Percentiles rank a stretch among this genome's conserved stretches.
Evolutionary conservation across 1,140 invertebrate genomes (phyloP).

Genomic region (Trachymyrmex cornetzi): DNA sequence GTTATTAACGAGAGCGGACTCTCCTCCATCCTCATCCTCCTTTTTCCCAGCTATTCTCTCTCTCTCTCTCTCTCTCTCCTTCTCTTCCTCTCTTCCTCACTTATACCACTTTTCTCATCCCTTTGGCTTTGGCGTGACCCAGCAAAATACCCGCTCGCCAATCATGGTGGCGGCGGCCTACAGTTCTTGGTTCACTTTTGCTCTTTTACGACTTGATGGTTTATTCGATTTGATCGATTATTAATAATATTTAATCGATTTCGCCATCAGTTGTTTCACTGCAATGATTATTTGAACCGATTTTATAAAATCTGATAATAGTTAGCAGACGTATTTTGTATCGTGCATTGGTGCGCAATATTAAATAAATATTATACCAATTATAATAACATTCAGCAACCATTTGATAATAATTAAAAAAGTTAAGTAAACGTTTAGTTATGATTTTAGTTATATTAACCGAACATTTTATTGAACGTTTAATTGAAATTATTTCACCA

Average conservation of each 20-base stretch:
- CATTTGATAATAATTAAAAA: no score
- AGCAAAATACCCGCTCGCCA: conserved; percentile 38
- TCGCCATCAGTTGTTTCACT: background rate
- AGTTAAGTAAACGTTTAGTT: no score
- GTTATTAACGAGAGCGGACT: conserved; percentile 71
- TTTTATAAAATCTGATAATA: background rate
- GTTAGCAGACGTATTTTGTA: no score
- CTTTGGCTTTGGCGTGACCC: conserved; percentile 15
- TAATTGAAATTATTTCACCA: no score
- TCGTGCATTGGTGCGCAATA: no score
- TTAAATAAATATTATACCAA: no score
- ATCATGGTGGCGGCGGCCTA: background rate
- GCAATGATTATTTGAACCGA: background rate
- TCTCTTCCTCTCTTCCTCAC: background rate
- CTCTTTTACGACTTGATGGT: conserved; percentile 16
- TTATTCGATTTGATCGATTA: conserved; percentile 15
- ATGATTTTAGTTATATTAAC: no score
- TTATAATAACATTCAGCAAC: no score
- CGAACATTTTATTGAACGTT: no score
- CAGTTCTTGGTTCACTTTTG: conserved; percentile 10
- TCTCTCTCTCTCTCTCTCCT: background rate
- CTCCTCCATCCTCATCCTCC: conserved; percentile 37
- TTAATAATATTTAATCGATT: conserved; percentile 7
- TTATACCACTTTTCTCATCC: background rate
- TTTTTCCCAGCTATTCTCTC: conserved; percentile 36